A percentile compares a stretch with the other conserved stretches of the same genome.
These are phyloP conservation scores for Pherbina coryleti DNA, from an alignment of 2,888 invertebrate genomes.

Conservation along the genomic window DNA sequence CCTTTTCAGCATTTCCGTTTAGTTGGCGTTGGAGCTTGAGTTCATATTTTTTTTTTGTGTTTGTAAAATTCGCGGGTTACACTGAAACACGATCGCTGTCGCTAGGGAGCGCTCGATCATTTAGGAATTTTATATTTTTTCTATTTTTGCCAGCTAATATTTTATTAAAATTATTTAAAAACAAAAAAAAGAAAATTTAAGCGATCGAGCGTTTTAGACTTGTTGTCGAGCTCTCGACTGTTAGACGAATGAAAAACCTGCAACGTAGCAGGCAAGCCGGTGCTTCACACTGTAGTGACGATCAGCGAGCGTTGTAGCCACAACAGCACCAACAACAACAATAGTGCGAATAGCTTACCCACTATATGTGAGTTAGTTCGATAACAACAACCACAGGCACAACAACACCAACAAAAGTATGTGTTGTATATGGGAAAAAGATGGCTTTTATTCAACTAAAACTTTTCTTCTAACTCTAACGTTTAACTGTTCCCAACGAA, in stretches of 20 bases:
- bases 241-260: constrained; percentile 59
- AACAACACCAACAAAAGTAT: neutral
- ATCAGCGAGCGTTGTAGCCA: neutral
- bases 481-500: too few species aligned
- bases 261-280: constrained; percentile 48
- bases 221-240: constrained; percentile 57
- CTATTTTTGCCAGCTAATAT: neutral
- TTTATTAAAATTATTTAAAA: neutral
- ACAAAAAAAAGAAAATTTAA: neutral
- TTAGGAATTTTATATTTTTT: neutral
- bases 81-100: constrained; percentile 9
- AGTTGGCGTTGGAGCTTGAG: neutral
- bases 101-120: neutral
- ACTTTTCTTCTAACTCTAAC: too few species aligned
- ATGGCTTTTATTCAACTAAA: too few species aligned
- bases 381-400: neutral
- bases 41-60: neutral
- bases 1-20: constrained; percentile 2
- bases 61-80: neutral
- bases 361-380: neutral
- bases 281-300: constrained; percentile 1
- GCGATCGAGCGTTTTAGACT: constrained; percentile 14
- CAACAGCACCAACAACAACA: constrained; percentile 4
- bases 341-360: neutral
- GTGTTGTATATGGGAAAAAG: too few species aligned